Percentiles rank a stretch among this genome's conserved stretches.
These are phyloP conservation scores for Lysandra coridon DNA, from an alignment of 2,888 invertebrate genomes.

Conservation along the genomic window DNA sequence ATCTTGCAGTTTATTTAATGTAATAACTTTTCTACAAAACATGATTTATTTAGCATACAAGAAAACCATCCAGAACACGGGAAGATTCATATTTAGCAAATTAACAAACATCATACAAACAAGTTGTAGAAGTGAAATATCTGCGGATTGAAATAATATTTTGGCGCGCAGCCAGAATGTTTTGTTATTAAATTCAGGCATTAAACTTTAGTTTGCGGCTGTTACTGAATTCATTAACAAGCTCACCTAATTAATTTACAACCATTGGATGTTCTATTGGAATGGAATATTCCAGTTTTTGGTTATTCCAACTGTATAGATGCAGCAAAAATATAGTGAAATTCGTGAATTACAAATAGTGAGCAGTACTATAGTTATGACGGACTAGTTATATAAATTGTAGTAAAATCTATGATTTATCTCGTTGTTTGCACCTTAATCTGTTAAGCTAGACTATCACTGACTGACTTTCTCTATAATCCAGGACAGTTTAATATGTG, in stretches of 20 bases:
- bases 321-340: background rate
- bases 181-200: conserved; percentile 20
- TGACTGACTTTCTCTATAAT: no score
- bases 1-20: no score
- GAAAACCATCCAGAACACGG: background rate
- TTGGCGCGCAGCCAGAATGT: conserved; percentile 24
- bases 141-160: conserved; percentile 26
- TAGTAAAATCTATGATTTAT: no score
- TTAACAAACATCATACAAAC: conserved; percentile 10
- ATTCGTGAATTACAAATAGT: background rate
- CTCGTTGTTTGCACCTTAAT: no score
- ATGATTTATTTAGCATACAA: background rate
- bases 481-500: no score
- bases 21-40: no score
- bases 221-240: conserved; percentile 7
- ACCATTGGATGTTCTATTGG: conserved; percentile 7
- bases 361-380: background rate
- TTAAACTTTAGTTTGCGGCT: conserved; percentile 26
- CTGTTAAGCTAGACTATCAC: no score
- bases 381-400: no score
- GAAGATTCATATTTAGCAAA: background rate
- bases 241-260: conserved; percentile 7
- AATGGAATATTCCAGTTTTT: background rate
- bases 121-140: conserved; percentile 22
- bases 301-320: background rate